Percentiles rank a stretch among this genome's conserved stretches.
These are phyloP conservation scores for Spermophilus dauricus DNA, from an alignment of 2,113 vertebrate species.

Conservation along the genomic window DNA sequence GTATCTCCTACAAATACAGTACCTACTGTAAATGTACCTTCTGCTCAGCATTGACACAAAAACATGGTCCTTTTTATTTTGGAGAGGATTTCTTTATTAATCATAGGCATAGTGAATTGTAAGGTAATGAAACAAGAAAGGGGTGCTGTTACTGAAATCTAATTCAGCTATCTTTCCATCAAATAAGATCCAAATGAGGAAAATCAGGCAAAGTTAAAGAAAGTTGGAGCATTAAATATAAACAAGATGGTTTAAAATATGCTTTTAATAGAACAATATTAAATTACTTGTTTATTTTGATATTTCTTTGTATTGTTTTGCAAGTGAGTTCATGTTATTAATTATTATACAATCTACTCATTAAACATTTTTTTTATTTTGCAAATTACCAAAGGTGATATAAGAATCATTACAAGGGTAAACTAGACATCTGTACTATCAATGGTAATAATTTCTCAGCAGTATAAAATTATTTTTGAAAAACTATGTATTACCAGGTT, in stretches of 20 bases:
- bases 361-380: slow-evolving; percentile 26
- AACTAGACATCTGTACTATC: not conserved
- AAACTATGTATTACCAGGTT: slow-evolving; percentile 46
- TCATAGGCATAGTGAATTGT: slow-evolving; percentile 14
- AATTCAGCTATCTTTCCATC: slow-evolving; percentile 47
- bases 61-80: slow-evolving; percentile 67
- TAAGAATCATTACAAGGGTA: slow-evolving; percentile 25
- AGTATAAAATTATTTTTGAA: slow-evolving; percentile 54
- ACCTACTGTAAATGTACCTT: slow-evolving; percentile 50
- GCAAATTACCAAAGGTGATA: slow-evolving; percentile 8
- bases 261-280: slow-evolving; percentile 24
- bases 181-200: slow-evolving; percentile 51
- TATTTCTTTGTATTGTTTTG: slow-evolving; percentile 55
- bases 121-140: slow-evolving; percentile 51
- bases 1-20: slow-evolving; percentile 51
- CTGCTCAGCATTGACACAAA: slow-evolving; percentile 46
- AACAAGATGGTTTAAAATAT: slow-evolving; percentile 63
- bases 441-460: slow-evolving; percentile 31
- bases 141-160: slow-evolving; percentile 54
- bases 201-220: slow-evolving; percentile 39
- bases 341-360: not conserved
- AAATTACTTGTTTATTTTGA: slow-evolving; percentile 56
- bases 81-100: not conserved
- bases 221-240: slow-evolving; percentile 57
- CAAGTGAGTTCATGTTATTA: not conserved